Percentiles rank a stretch among this genome's conserved stretches.
These are phyloP conservation scores for Polyploca ridens DNA, from an alignment of 2,888 invertebrate genomes.

Conservation along the genomic window DNA sequence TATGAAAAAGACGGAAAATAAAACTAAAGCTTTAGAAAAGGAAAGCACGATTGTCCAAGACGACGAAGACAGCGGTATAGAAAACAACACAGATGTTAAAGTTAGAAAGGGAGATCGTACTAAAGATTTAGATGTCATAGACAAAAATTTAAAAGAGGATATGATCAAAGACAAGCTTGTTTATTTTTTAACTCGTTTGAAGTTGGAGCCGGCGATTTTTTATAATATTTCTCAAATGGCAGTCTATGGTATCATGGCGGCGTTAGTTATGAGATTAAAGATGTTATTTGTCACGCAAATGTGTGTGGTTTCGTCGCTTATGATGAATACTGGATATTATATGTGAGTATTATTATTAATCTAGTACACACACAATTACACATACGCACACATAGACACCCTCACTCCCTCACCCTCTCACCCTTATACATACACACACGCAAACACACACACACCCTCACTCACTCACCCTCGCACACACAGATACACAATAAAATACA, in stretches of 20 bases:
- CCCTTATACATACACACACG: too few relatives aligned
- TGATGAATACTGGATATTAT: slow-evolving; percentile 85
- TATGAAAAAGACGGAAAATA: slow-evolving; percentile 24
- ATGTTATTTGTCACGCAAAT: slow-evolving; percentile 91
- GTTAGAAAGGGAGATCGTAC: slow-evolving; percentile 43
- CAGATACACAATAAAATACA: too few relatives aligned
- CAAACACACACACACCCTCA: too few relatives aligned
- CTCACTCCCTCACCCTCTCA: too few relatives aligned
- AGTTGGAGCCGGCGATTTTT: slow-evolving; percentile 83
- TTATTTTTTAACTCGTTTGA: slow-evolving; percentile 58
- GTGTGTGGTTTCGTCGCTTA: slow-evolving; percentile 88
- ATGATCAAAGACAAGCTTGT: slow-evolving; percentile 28
- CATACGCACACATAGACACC: too few relatives aligned
- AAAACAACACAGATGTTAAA: slow-evolving; percentile 73
- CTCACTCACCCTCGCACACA: too few relatives aligned
- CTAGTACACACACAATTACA: too few relatives aligned
- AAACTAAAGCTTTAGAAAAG: slow-evolving; percentile 28
- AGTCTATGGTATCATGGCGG: slow-evolving; percentile 90
- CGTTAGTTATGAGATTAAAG: slow-evolving; percentile 90
- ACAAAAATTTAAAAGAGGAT: slow-evolving; percentile 39
- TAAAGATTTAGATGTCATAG: slow-evolving; percentile 48
- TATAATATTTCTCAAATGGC: slow-evolving; percentile 89
- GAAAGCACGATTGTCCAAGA: slow-evolving; percentile 31
- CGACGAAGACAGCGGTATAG: slow-evolving; percentile 42
- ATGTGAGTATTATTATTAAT: slow-evolving; percentile 54